Base-by-base conservation (phyloP, 30 jellyfish, hydroid and myxozoan genomes). In the Catostylus mosaicus region DNA sequence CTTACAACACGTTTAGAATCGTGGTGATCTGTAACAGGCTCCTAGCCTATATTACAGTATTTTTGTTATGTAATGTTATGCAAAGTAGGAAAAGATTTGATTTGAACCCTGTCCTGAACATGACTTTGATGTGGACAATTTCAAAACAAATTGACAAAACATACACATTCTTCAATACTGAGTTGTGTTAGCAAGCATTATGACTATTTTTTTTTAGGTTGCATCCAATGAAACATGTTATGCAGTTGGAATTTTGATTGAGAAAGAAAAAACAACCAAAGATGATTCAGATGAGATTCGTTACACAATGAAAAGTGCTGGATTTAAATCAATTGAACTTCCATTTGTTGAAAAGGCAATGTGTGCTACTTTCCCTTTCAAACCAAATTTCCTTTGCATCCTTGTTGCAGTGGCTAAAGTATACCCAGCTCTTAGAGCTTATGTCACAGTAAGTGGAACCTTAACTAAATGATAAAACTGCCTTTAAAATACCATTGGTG, bases 301-400 rank as follows among this genome's bases (percentile, higher is more conserved):
- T 16, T 57, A 83, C 30, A 56, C 86, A 61, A 73, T 73, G 82
- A 73, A 47, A 46, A 66, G 77, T 48, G 87, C 45, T 36, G 94
- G 94, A 18, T 83, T 48, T 65, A 14, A 59, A 31, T 71, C 82
- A 20, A 37, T 72, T 30, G 78, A 83, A 19, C 6, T 72, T 10
- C 94, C 94, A 18, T 60, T 78, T 3, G 57, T 83, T 29, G 38
- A 43, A 20, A 83, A 60, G 56, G 94, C 94, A 40, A 29, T 83
- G 81, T 73, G 78, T 35, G 37, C 94, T 26, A 29, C 59, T 5
- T 83, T 83, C 67, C 94, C 94, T 35, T 72, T 70, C 87, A 83
- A 83, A 29, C 43, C 79, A 9, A 64, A 35, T 30, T 61, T 75
- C 29, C 94, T 83, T 30, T 73, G 85, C 61, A 83, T 83, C 1